A percentile compares a stretch with the other conserved stretches of the same genome.
phyloP scores from a whole-genome alignment of 2,113 vertebrate genomes.

The Odontesthes bonariensis region DNA sequence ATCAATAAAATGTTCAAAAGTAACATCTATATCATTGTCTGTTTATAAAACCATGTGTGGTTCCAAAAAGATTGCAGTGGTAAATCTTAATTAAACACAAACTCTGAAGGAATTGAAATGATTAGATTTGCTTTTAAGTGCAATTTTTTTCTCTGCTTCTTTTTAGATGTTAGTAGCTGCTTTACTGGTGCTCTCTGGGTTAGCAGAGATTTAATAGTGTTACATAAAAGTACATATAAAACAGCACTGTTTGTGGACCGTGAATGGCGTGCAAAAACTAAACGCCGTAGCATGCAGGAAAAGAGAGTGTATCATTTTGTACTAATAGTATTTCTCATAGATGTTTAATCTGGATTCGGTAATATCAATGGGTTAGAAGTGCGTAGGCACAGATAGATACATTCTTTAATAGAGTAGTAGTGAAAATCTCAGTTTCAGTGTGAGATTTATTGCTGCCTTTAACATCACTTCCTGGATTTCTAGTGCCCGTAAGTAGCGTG shows the following conservation, averaged over 20 bases:
- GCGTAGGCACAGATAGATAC: no score
- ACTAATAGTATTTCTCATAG: no score
- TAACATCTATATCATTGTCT: not conserved
- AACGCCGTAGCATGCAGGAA: not conserved
- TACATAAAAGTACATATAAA: conserved; percentile 47
- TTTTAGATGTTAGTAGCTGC: conserved; percentile 24
- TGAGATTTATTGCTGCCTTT: not conserved
- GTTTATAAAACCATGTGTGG: conserved; percentile 31
- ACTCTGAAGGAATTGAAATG: conserved; percentile 7
- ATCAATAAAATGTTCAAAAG: conserved; percentile 42
- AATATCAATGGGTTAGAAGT: no score
- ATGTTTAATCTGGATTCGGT: no score
- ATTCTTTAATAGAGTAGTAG: not conserved
- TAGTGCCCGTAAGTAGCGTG: conserved; percentile 89
- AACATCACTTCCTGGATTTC: conserved; percentile 18
- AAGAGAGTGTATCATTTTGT: not conserved
- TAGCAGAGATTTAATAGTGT: conserved; percentile 25
- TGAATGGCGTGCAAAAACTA: not conserved
- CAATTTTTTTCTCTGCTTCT: conserved; percentile 18
- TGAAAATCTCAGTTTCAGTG: not conserved
- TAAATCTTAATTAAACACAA: conserved; percentile 34
- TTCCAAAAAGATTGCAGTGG: conserved; percentile 5
- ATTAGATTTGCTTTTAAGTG: conserved; percentile 1
- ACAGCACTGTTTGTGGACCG: not conserved
- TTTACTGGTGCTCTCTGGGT: conserved; percentile 25